Evolutionary conservation across 2,888 invertebrate genomes (phyloP), one percentile per base, ranked within the genome.

Genomic region (Synergus itoensis): DNA sequence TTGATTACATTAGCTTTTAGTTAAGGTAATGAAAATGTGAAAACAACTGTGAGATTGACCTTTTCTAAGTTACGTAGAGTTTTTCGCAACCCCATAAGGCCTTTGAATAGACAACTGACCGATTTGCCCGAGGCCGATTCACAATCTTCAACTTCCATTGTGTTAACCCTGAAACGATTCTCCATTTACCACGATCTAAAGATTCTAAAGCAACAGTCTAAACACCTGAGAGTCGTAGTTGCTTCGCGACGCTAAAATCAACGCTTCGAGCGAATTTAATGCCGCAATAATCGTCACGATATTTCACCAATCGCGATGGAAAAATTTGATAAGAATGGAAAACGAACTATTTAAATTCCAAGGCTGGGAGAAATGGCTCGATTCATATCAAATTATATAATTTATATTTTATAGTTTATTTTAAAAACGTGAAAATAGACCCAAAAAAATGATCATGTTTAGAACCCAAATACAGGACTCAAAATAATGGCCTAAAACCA

Each of bases 101-200:
- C 36, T 63, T 36, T 63, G 63, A 36, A 63, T 14, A 7, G 12
- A 5, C 7, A 63, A 63, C 63, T 63, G 63, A 63, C 63, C 63
- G 63, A 63, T 63, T 63, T 63, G 63, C 36, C 21, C 28, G 63
- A 21, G 28, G 28, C 21, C 14, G 36, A 63, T 63, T 63, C 36
- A 36, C 28, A 28, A 36, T 63, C 36, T 63, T 12, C 28, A 63
- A 28, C 63, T 63, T 63, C 28, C 21, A 63, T 63, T 63, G 63
- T 63, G 7, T 14, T 63, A 63, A 63, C 63, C 63, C 63, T 63
- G 63, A 63, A 63, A 63, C 63, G 16, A 63, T 63, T 63, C 63
- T 63, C 14, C 28, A 28, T 21, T 63, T 63, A 36, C 63, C 28
- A 14, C 63, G 63, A 63, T 21, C 62, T 28, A 62, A 53, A 53